Percentiles rank a stretch among this genome's conserved stretches.
Evolutionary conservation across 2,797 vertebrate species (phyloP).

Genomic region (Clarias laeviceps): DNA sequence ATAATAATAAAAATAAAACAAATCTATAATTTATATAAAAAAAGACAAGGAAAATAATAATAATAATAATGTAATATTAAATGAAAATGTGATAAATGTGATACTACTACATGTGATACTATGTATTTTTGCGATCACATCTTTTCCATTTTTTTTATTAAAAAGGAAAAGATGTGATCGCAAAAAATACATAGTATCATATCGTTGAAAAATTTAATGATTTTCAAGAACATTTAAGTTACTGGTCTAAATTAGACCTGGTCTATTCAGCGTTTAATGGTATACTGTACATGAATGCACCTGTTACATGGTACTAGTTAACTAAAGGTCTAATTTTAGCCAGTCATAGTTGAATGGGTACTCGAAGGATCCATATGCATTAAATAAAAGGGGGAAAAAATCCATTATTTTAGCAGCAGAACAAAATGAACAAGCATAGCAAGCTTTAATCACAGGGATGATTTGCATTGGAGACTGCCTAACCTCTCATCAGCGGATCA

Average conservation of each 20-base stretch:
- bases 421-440: background rate
- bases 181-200: no score
- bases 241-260: background rate
- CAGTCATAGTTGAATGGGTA: background rate
- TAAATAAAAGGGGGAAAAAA: no score
- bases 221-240: background rate
- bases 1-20: background rate
- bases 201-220: background rate
- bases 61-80: no score
- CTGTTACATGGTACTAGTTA: background rate
- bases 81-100: no score
- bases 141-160: no score
- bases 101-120: no score
- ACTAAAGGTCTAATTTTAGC: background rate
- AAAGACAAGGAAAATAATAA: background rate
- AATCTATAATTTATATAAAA: background rate
- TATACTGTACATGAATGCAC: no score
- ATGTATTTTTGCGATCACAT: no score
- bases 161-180: no score
- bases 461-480: slow-evolving; percentile 21
- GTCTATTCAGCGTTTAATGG: background rate
- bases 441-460: background rate
- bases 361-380: background rate
- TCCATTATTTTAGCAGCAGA: background rate
- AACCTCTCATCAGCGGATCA: background rate